Evolutionary conservation across 2,888 invertebrate genomes (phyloP).

Genomic region (Plebejus argus): DNA sequence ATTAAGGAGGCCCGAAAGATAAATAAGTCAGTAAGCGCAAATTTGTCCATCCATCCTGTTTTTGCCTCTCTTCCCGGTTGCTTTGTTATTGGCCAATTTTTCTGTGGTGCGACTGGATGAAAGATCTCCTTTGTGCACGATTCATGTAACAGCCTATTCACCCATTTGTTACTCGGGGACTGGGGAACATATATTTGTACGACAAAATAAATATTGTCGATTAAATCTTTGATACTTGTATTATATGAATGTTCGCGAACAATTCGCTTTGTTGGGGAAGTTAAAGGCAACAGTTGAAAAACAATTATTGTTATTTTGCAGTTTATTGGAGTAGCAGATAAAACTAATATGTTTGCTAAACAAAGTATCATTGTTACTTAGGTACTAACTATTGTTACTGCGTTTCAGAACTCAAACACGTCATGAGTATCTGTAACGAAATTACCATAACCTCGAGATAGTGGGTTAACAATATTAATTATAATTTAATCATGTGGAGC

Average conservation of each 20-base stretch:
- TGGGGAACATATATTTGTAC: conserved; percentile 17
- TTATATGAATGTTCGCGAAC: conserved; percentile 12
- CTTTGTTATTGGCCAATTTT: conserved; percentile 69
- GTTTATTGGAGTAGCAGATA: neutral
- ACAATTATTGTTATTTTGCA: neutral
- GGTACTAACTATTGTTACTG: too few species aligned
- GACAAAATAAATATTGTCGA: conserved; percentile 10
- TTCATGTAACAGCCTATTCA: conserved; percentile 60
- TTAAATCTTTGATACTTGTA: conserved; percentile 17
- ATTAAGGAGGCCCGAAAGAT: conserved; percentile 65
- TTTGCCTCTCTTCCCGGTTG: conserved; percentile 63
- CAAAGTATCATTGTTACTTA: neutral
- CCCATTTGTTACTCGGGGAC: conserved; percentile 27
- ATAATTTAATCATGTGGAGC: conserved; percentile 19
- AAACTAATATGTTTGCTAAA: neutral
- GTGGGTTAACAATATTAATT: conserved; percentile 12
- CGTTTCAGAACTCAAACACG: neutral
- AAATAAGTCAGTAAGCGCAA: conserved; percentile 74
- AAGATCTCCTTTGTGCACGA: conserved; percentile 67
- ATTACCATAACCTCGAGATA: conserved; percentile 1
- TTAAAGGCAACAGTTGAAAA: neutral
- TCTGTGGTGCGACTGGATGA: conserved; percentile 56
- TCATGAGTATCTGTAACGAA: neutral
- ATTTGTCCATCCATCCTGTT: conserved; percentile 72
- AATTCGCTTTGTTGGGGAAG: neutral